A percentile compares a stretch with the other conserved stretches of the same genome.
Conservation (phyloP, 2,113 vertebrate species). For the Cariama cristata region DNA sequence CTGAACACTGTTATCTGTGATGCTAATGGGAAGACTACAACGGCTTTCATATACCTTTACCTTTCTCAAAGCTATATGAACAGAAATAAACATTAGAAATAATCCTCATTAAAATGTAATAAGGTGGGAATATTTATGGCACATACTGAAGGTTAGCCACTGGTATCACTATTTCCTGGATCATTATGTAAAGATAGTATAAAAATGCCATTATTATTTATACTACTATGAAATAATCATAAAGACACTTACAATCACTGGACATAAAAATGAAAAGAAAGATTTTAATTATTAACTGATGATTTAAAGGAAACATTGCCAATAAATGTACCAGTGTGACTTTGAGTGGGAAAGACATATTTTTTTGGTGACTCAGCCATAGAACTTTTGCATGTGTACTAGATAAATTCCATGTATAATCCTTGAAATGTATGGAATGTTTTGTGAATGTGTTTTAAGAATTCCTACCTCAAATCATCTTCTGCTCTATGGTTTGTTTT, state of each 20-base stretch:
- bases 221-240: neutral
- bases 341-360: neutral
- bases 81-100: neutral
- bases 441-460: neutral
- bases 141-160: neutral
- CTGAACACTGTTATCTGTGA: neutral
- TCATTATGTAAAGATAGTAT: neutral
- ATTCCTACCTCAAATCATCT: neutral
- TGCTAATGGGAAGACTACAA: neutral
- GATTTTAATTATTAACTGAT: neutral
- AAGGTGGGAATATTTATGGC: neutral
- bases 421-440: slow-evolving; percentile 37
- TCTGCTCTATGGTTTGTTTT: neutral
- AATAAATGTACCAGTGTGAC: neutral
- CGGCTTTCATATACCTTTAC: neutral
- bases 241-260: neutral
- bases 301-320: neutral
- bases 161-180: neutral
- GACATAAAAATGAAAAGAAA: neutral
- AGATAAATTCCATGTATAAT: neutral
- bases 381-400: neutral
- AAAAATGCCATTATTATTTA: neutral
- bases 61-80: neutral
- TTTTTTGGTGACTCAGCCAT: neutral
- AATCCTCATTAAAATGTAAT: neutral